Evolutionary conservation across 2,797 vertebrate genomes (phyloP).

Genomic region (Gobionotothen gibberifrons): DNA sequence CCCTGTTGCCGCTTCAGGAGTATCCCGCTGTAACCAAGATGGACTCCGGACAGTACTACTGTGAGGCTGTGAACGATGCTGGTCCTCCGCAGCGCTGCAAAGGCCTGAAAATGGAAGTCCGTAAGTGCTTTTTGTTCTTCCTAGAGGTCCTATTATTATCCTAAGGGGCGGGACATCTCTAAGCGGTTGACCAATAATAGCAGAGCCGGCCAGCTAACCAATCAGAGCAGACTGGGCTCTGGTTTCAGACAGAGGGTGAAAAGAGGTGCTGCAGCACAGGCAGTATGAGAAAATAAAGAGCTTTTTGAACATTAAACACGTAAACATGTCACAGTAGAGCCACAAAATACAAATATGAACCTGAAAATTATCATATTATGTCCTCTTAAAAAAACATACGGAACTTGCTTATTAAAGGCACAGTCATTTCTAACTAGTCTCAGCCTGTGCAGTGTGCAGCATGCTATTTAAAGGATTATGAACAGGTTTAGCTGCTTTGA

Average conservation of each 20-base stretch:
- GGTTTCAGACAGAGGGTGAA: too few species aligned
- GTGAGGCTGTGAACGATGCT: conserved; percentile 83
- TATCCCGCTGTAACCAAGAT: conserved; percentile 67
- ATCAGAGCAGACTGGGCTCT: too few species aligned
- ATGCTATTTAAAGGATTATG: background rate
- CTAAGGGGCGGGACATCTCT: too few species aligned
- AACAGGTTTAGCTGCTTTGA: conserved; percentile 23
- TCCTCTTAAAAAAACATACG: background rate
- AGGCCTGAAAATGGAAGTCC: conserved; percentile 80
- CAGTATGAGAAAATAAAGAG: too few species aligned
- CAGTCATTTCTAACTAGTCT: background rate
- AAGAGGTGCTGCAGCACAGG: too few species aligned
- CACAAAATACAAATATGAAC: too few species aligned
- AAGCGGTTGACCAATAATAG: too few species aligned
- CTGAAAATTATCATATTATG: too few species aligned
- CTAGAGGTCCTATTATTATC: too few species aligned
- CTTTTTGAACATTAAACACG: too few species aligned
- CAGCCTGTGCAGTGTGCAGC: background rate
- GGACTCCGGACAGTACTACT: conserved; percentile 85
- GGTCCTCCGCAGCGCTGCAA: conserved; percentile 77
- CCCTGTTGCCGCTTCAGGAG: conserved; percentile 70
- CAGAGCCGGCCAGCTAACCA: too few species aligned
- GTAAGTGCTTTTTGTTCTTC: conserved; percentile 79
- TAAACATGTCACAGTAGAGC: too few species aligned
- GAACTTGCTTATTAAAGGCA: background rate